phyloP scores from a whole-genome alignment of 2,113 vertebrate genomes.

The Bufo gargarizans region DNA sequence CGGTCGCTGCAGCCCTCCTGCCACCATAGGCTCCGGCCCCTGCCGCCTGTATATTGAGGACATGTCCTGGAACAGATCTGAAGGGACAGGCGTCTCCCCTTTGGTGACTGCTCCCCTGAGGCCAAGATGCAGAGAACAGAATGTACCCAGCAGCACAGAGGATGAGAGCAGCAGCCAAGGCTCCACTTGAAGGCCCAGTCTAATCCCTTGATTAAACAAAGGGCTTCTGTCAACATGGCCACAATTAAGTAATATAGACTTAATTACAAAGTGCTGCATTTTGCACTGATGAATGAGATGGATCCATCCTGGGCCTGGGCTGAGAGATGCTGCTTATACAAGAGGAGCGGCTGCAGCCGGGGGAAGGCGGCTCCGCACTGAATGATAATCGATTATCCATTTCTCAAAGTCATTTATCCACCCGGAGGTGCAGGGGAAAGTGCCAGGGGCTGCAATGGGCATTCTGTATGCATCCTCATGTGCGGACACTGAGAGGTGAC shows the following conservation, averaged over 20 bases:
- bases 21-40: not conserved
- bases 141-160: not conserved
- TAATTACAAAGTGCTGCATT: conserved; percentile 82
- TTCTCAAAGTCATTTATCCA: conserved; percentile 93
- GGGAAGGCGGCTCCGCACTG: conserved; percentile 72
- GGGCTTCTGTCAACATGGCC: conserved; percentile 76
- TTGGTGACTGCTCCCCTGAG: not conserved
- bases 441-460: conserved; percentile 79
- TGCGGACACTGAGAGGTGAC: conserved; percentile 66
- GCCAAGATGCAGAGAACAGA: not conserved
- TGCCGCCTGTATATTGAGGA: not conserved
- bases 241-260: conserved; percentile 82
- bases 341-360: conserved; percentile 40
- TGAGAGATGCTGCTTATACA: conserved; percentile 66
- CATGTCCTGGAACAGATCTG: not conserved
- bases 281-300: conserved; percentile 80
- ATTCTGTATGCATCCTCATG: conserved; percentile 86
- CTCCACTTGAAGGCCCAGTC: conserved; percentile 50
- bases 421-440: conserved; percentile 78
- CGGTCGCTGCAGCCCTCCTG: not conserved
- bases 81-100: not conserved
- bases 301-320: conserved; percentile 69
- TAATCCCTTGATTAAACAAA: conserved; percentile 76
- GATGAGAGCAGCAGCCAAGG: not conserved
- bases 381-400: conserved; percentile 94